Percentiles rank a stretch among this genome's conserved stretches.
phyloP scores from a whole-genome alignment of 2,797 vertebrate genomes.

The Smutsia temminckii region DNA sequence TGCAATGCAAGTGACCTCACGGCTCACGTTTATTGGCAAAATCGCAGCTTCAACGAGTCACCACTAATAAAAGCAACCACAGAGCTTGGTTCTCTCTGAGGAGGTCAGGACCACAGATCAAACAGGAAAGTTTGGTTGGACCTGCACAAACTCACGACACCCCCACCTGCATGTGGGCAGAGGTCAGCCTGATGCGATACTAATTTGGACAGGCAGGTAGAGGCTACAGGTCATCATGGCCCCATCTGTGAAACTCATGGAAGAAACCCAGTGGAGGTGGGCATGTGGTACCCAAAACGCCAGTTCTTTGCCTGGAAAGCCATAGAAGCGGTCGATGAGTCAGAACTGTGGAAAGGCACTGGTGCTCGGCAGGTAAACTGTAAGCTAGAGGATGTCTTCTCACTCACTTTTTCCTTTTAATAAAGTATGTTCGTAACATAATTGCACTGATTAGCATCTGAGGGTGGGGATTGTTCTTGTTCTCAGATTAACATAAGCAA shows the following conservation, averaged over 20 bases:
- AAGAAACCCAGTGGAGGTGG: rapidly evolving
- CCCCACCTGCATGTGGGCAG: neutral
- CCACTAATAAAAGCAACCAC: slow-evolving; percentile 81
- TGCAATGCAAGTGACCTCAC: slow-evolving; percentile 68
- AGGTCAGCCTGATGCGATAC: neutral
- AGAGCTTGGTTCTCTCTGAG: slow-evolving; percentile 58
- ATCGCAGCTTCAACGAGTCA: slow-evolving; percentile 76
- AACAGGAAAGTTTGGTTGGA: neutral
- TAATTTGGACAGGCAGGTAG: neutral
- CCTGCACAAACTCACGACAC: slow-evolving; percentile 17
- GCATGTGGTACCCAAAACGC: neutral
- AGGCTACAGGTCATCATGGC: neutral
- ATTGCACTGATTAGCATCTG: neutral
- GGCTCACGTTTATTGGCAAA: slow-evolving; percentile 79
- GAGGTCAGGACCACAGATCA: slow-evolving; percentile 67
- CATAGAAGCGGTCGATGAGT: rapidly evolving
- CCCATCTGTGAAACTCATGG: neutral
- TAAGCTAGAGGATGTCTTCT: neutral
- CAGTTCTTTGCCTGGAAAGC: neutral
- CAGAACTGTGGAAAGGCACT: neutral
- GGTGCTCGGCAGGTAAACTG: neutral
- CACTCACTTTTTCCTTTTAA: neutral
- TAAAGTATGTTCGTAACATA: neutral
- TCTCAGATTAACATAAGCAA: neutral
- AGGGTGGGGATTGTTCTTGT: neutral